Evolutionary conservation across 2,888 invertebrate genomes (phyloP).

Genomic region (Gerosis bhagava): DNA sequence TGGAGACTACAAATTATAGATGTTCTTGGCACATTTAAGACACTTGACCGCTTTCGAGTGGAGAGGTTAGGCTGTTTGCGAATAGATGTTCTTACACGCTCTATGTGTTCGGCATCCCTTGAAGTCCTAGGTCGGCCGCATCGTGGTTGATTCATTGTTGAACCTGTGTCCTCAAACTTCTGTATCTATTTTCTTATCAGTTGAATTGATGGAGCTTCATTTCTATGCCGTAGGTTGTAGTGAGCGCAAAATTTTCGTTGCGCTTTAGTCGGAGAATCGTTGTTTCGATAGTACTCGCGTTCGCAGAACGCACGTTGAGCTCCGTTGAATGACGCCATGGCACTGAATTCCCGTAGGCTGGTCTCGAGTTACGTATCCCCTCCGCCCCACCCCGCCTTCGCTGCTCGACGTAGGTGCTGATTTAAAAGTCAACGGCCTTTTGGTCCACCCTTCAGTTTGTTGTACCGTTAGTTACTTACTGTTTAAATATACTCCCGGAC

Average conservation of each 20-base stretch:
- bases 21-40: slow-evolving; percentile 31
- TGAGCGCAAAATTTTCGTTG: too few relatives aligned
- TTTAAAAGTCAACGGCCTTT: too few relatives aligned
- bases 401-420: too few relatives aligned
- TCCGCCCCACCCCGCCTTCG: background rate
- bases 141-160: background rate
- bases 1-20: slow-evolving; percentile 21
- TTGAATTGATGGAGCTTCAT: too few relatives aligned
- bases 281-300: slow-evolving; percentile 2
- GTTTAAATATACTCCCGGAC: too few relatives aligned
- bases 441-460: too few relatives aligned
- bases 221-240: too few relatives aligned
- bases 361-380: slow-evolving; percentile 6
- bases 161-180: slow-evolving; percentile 2
- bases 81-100: slow-evolving; percentile 18
- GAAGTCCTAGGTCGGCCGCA: slow-evolving; percentile 1
- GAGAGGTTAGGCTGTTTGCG: slow-evolving; percentile 29
- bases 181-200: slow-evolving; percentile 1
- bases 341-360: slow-evolving; percentile 1
- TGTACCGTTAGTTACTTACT: too few relatives aligned
- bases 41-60: slow-evolving; percentile 34
- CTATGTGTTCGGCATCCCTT: background rate
- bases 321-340: slow-evolving; percentile 4
- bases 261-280: too few relatives aligned
- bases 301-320: slow-evolving; percentile 8